phyloP scores from a whole-genome alignment of 2,888 invertebrate genomes.

The Clunio marinus region DNA sequence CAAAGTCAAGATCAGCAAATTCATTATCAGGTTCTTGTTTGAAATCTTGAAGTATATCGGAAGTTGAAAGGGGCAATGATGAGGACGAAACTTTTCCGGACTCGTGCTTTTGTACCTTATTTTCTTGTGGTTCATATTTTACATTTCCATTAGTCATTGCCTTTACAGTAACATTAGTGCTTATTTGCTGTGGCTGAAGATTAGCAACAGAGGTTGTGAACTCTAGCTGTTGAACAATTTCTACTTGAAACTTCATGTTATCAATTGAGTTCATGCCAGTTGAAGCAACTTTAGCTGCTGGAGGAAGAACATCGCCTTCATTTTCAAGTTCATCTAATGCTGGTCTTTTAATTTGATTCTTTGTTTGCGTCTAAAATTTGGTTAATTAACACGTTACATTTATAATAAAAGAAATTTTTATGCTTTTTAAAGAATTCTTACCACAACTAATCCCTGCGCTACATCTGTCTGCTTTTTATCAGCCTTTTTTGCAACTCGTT shows the following conservation, averaged over 20 bases:
- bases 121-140: slow-evolving; percentile 30
- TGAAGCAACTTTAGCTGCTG: neutral
- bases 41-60: slow-evolving; percentile 54
- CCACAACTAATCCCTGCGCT: slow-evolving; percentile 58
- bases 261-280: slow-evolving; percentile 40
- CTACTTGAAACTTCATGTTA: slow-evolving; percentile 78
- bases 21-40: slow-evolving; percentile 80
- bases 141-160: slow-evolving; percentile 59
- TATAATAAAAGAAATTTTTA: slow-evolving; percentile 34
- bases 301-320: slow-evolving; percentile 49
- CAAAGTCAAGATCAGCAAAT: slow-evolving; percentile 73
- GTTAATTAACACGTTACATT: slow-evolving; percentile 33
- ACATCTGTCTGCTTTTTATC: slow-evolving; percentile 58
- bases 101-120: slow-evolving; percentile 9
- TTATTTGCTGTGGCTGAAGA: slow-evolving; percentile 83
- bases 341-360: slow-evolving; percentile 71
- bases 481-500: slow-evolving; percentile 80
- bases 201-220: slow-evolving; percentile 84
- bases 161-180: slow-evolving; percentile 88
- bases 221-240: slow-evolving; percentile 87
- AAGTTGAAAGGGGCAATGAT: slow-evolving; percentile 50
- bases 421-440: slow-evolving; percentile 50
- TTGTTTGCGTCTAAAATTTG: slow-evolving; percentile 60
- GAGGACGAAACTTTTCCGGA: slow-evolving; percentile 54
- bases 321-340: slow-evolving; percentile 62